Evolutionary conservation across 2,113 vertebrate genomes (phyloP).

Genomic region (Zosterops borbonicus): DNA sequence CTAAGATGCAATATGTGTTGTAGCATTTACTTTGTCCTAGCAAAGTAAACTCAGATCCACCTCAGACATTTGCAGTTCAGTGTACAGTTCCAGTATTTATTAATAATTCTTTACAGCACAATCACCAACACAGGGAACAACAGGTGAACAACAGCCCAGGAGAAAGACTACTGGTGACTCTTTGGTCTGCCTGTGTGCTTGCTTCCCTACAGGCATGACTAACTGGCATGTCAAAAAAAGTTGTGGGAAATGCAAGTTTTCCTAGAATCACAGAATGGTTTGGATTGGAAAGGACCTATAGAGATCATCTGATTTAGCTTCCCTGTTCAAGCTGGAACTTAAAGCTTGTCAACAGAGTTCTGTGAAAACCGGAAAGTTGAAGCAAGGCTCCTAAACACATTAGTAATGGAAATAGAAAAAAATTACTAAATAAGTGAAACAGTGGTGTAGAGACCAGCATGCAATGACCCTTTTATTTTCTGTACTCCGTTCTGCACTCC

Average conservation of each 20-base stretch:
- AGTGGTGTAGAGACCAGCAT: background rate
- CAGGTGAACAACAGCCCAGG: background rate
- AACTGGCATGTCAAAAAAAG: background rate
- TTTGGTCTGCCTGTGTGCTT: background rate
- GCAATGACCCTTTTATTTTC: background rate
- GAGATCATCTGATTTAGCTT: background rate
- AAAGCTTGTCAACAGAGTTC: background rate
- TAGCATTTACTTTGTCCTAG: background rate
- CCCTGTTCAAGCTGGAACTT: background rate
- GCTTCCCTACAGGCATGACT: background rate
- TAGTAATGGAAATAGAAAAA: background rate
- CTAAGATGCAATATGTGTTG: background rate
- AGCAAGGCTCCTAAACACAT: background rate
- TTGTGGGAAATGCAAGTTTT: background rate
- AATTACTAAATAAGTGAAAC: background rate
- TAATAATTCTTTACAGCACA: background rate
- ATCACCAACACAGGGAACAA: background rate
- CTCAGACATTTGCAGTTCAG: background rate
- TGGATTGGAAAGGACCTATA: background rate
- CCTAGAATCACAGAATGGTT: background rate
- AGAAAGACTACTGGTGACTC: background rate
- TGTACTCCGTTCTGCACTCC: background rate
- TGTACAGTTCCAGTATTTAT: background rate
- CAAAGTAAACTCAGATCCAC: background rate
- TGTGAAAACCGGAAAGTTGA: background rate